Percentiles rank a stretch among this genome's conserved stretches.
Conservation (phyloP, 2,797 vertebrate species). For the Lagorchestes hirsutus region DNA sequence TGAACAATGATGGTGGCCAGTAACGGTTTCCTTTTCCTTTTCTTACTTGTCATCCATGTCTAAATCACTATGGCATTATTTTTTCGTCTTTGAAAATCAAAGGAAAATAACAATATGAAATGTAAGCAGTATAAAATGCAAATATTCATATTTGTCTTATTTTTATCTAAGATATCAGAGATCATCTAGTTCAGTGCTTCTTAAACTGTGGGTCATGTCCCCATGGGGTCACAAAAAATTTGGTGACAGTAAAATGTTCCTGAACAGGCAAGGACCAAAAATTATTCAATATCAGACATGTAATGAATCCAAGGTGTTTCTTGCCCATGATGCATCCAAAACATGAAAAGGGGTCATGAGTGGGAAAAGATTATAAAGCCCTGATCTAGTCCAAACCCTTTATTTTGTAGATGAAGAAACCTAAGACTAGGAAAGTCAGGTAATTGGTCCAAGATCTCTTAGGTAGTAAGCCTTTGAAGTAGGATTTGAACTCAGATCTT, state of each 20-base stretch:
- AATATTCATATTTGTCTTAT: background rate
- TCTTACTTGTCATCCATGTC: background rate
- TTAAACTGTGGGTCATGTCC: too few species aligned
- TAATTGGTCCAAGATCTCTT: background rate
- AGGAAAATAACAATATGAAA: background rate
- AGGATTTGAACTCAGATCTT: background rate
- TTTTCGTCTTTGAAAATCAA: background rate
- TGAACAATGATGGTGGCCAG: background rate
- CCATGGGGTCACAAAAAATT: too few species aligned
- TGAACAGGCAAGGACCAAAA: too few species aligned
- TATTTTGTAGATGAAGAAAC: background rate
- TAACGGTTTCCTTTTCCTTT: slow-evolving; percentile 37
- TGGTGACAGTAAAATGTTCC: too few species aligned
- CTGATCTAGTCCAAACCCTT: background rate
- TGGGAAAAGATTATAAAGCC: too few species aligned
- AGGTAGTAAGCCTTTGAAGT: background rate
- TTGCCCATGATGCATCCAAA: too few species aligned
- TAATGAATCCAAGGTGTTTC: too few species aligned
- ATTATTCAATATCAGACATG: too few species aligned
- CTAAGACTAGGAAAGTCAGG: background rate
- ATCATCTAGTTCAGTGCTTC: background rate
- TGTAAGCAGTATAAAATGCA: background rate
- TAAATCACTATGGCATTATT: background rate
- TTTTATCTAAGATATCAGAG: background rate
- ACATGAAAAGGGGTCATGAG: too few species aligned